Evolutionary conservation across 1,140 invertebrate genomes (phyloP).

Genomic region (Psix sp.): DNA sequence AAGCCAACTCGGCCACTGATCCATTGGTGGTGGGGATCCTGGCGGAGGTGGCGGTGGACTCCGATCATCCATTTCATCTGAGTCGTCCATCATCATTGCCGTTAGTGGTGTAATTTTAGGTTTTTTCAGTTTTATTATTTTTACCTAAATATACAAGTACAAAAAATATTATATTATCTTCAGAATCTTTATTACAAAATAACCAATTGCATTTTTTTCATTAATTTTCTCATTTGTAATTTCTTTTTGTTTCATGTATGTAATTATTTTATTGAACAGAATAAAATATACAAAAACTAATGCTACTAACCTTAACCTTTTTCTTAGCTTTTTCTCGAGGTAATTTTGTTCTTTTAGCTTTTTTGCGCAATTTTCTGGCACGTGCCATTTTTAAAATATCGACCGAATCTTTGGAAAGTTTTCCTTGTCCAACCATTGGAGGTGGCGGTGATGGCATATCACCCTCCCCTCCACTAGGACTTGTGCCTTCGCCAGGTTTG

Average conservation of each 20-base stretch:
- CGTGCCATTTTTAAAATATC: slow-evolving; percentile 75
- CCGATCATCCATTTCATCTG: slow-evolving; percentile 76
- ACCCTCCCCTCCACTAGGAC: slow-evolving; percentile 80
- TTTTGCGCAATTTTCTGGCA: slow-evolving; percentile 75
- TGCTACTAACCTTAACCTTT: slow-evolving; percentile 77
- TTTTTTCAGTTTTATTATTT: slow-evolving; percentile 63
- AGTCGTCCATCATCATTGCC: slow-evolving; percentile 73
- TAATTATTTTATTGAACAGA: no score
- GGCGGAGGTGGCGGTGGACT: slow-evolving; percentile 79
- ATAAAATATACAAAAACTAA: no score
- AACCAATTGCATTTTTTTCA: no score
- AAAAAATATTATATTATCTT: background rate
- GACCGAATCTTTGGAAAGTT: slow-evolving; percentile 42
- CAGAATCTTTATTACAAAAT: background rate
- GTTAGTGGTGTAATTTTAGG: slow-evolving; percentile 69
- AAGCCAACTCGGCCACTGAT: slow-evolving; percentile 77
- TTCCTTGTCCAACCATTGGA: slow-evolving; percentile 62
- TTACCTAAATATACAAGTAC: slow-evolving; percentile 36
- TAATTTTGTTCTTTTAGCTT: slow-evolving; percentile 72
- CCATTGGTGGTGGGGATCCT: slow-evolving; percentile 78
- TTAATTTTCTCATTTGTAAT: no score
- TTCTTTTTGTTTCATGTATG: background rate
- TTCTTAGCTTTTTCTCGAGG: slow-evolving; percentile 74
- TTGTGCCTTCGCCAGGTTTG: slow-evolving; percentile 82
- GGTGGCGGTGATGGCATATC: slow-evolving; percentile 82